Evolutionary conservation across 2,797 vertebrate genomes (phyloP).

Genomic region (Hydrophis major): DNA sequence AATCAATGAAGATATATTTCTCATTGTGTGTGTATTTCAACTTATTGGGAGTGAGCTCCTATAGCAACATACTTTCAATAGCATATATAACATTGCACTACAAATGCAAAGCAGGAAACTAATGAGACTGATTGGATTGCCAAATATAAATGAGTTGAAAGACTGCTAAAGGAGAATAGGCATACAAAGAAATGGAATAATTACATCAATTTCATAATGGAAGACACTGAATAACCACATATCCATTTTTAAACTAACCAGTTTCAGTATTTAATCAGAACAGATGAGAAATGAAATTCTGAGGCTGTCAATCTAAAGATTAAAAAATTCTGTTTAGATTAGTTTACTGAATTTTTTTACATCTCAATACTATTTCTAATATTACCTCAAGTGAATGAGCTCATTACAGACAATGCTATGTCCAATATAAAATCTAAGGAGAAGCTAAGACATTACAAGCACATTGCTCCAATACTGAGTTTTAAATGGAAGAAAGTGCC

Average conservation of each 20-base stretch:
- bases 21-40: neutral
- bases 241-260: neutral
- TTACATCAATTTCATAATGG: neutral
- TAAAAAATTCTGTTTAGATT: neutral
- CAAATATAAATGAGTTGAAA: neutral
- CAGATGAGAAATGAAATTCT: neutral
- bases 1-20: neutral
- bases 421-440: neutral
- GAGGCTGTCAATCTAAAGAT: neutral
- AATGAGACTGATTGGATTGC: neutral
- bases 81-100: neutral
- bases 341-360: neutral
- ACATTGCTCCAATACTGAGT: neutral
- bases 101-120: neutral
- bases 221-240: neutral
- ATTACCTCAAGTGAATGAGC: neutral
- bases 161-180: neutral
- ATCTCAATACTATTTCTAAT: neutral
- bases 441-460: neutral
- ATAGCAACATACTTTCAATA: neutral
- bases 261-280: neutral
- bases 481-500: neutral
- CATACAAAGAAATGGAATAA: neutral
- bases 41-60: neutral
- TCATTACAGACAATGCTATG: neutral